Evolutionary conservation across 1,140 invertebrate genomes (phyloP).

Genomic region (Acromyrmex echinatior): DNA sequence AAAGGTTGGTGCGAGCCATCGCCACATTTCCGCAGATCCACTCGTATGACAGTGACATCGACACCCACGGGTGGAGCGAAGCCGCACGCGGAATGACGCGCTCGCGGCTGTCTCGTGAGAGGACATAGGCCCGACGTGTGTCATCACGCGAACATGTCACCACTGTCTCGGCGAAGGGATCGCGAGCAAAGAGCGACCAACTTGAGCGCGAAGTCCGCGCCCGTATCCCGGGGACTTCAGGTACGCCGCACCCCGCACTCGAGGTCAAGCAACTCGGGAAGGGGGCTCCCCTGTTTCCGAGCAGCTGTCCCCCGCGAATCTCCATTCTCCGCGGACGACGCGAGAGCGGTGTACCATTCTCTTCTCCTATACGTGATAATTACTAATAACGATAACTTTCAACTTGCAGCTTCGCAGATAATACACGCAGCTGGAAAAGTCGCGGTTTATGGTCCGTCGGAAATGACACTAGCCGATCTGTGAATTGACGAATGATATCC

Average conservation of each 20-base stretch:
- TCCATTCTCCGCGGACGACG: not conserved
- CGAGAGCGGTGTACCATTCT: not conserved
- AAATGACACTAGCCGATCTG: slow-evolving; percentile 67
- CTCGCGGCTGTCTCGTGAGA: slow-evolving; percentile 1
- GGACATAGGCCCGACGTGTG: not conserved
- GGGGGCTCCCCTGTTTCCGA: not conserved
- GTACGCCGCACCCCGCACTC: not conserved
- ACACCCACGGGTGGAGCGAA: slow-evolving; percentile 21
- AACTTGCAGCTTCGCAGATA: slow-evolving; percentile 79
- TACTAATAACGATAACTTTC: slow-evolving; percentile 4
- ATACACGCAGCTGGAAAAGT: slow-evolving; percentile 74
- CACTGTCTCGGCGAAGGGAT: slow-evolving; percentile 3
- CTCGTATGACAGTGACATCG: not conserved
- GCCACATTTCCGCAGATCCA: not conserved
- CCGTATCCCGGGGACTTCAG: not conserved
- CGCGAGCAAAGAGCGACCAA: not conserved
- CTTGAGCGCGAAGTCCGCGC: not conserved
- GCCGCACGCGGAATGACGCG: slow-evolving; percentile 21
- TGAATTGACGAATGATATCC: slow-evolving; percentile 66
- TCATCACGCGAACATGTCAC: slow-evolving; percentile 30
- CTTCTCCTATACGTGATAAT: not conserved
- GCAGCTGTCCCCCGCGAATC: not conserved
- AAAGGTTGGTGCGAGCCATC: not conserved
- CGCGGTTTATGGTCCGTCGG: slow-evolving; percentile 58
- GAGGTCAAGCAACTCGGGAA: slow-evolving; percentile 5